phyloP scores from a whole-genome alignment of 2,797 vertebrate species.

The Salmo trutta region DNA sequence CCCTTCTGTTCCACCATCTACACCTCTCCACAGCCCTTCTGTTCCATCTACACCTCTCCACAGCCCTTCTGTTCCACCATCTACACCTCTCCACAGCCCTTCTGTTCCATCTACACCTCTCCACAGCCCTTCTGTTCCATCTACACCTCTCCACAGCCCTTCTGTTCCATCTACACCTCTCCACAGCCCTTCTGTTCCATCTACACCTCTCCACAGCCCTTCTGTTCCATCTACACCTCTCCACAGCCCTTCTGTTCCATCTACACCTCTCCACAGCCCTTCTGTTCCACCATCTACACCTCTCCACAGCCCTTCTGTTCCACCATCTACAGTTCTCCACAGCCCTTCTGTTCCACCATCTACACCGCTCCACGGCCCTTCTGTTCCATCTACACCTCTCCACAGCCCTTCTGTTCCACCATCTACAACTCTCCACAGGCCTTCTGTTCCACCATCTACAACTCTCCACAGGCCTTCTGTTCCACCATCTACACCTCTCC shows the following conservation, averaged over 20 bases:
- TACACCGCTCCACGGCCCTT: slow-evolving; percentile 15
- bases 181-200: slow-evolving; percentile 42
- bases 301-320: slow-evolving; percentile 27
- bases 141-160: too few relatives aligned
- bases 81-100: slow-evolving; percentile 16
- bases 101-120: slow-evolving; percentile 47
- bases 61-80: slow-evolving; percentile 34
- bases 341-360: slow-evolving; percentile 45
- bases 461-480: slow-evolving; percentile 25
- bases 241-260: slow-evolving; percentile 19
- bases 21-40: slow-evolving; percentile 8
- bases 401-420: slow-evolving; percentile 35
- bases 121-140: slow-evolving; percentile 26
- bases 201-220: slow-evolving; percentile 12
- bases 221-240: slow-evolving; percentile 26
- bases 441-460: slow-evolving; percentile 49
- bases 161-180: slow-evolving; percentile 37
- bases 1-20: slow-evolving; percentile 50
- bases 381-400: slow-evolving; percentile 41
- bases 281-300: slow-evolving; percentile 48
- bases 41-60: too few relatives aligned
- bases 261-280: slow-evolving; percentile 31
- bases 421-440: slow-evolving; percentile 25
- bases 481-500: slow-evolving; percentile 39
- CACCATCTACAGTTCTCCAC: slow-evolving; percentile 38